These are phyloP conservation scores for Triplophysa tibetana DNA, from an alignment of 2,113 vertebrate genomes.

Conservation along the genomic window DNA sequence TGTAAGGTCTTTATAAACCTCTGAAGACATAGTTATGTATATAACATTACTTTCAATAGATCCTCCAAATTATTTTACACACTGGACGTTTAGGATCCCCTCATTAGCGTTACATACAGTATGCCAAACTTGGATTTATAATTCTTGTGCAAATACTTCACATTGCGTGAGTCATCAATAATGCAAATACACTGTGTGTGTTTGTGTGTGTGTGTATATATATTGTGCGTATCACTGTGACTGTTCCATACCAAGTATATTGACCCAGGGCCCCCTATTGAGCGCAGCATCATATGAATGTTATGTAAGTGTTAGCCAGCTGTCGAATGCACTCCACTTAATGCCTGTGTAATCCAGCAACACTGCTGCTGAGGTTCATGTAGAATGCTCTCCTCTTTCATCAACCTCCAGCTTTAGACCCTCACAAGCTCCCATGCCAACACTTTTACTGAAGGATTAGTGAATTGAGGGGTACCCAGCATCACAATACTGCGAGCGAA, in stretches of 20 bases:
- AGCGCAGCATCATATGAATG: neutral
- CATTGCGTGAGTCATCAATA: neutral
- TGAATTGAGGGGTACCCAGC: constrained; percentile 15
- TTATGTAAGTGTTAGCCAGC: constrained; percentile 35
- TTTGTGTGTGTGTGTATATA: neutral
- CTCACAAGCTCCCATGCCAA: neutral
- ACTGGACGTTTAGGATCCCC: too few species aligned
- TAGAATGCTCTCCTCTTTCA: neutral
- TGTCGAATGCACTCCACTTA: constrained; percentile 46
- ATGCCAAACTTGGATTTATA: neutral
- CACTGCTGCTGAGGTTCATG: constrained; percentile 5
- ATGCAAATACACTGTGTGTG: too few species aligned
- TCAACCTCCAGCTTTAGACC: constrained; percentile 2
- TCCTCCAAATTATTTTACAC: too few species aligned
- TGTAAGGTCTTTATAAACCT: too few species aligned
- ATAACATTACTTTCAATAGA: too few species aligned
- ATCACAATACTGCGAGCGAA: neutral
- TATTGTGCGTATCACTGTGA: neutral
- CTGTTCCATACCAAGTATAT: neutral
- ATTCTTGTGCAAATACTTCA: neutral
- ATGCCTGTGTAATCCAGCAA: constrained; percentile 48
- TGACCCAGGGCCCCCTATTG: neutral
- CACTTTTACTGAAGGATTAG: constrained; percentile 22
- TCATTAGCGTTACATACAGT: neutral
- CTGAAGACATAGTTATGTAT: too few species aligned